Conservation (phyloP, 2,113 vertebrate species). For the Sander vitreus region DNA sequence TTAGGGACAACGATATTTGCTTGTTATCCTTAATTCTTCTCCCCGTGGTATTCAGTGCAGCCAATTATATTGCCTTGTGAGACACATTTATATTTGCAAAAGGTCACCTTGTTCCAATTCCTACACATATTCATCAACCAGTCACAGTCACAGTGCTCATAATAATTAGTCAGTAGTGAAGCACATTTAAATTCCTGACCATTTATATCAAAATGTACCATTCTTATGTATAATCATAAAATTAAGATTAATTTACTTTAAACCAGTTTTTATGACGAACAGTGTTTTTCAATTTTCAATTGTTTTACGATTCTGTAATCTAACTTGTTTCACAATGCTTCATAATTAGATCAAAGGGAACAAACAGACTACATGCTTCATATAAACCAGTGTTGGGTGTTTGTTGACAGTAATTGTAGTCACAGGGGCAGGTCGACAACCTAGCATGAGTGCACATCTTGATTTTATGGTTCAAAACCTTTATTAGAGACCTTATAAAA, state of each 20-base stretch:
- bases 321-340: not conserved
- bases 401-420: slow-evolving; percentile 28
- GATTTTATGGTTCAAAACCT: slow-evolving; percentile 47
- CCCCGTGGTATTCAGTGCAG: slow-evolving; percentile 65
- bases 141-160: slow-evolving; percentile 40
- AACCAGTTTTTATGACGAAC: not conserved
- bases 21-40: slow-evolving; percentile 80
- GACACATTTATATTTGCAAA: slow-evolving; percentile 75
- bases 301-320: not conserved
- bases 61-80: slow-evolving; percentile 77
- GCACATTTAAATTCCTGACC: not conserved
- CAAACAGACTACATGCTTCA: slow-evolving; percentile 3
- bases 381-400: slow-evolving; percentile 7
- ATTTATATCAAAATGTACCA: slow-evolving; percentile 7
- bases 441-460: slow-evolving; percentile 30
- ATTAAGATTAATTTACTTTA: not conserved
- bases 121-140: slow-evolving; percentile 71
- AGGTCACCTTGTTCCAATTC: slow-evolving; percentile 77
- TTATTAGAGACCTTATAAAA: slow-evolving; percentile 38
- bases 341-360: not conserved
- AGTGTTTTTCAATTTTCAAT: too few relatives aligned
- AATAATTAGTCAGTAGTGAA: slow-evolving; percentile 55
- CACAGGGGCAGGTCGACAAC: not conserved
- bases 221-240: not conserved
- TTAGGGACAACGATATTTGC: slow-evolving; percentile 65